These are phyloP conservation scores for Brachionus plicatilis DNA, from an alignment of 1,140 invertebrate genomes.

Conservation along the genomic window DNA sequence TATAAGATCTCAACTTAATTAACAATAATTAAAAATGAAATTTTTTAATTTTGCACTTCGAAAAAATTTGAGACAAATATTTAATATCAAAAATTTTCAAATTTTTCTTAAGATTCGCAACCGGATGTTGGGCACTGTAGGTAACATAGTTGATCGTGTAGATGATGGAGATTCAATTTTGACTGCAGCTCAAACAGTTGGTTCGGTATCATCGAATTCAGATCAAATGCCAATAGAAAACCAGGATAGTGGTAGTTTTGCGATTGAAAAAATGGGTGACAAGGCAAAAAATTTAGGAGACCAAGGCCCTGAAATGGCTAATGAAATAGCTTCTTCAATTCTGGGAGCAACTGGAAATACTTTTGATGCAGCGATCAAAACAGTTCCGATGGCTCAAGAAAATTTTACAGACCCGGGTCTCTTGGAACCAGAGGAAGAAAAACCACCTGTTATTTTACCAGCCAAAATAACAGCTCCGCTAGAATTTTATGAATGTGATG, in stretches of 20 bases:
- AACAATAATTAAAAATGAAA: no score
- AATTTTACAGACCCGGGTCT: not conserved
- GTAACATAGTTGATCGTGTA: not conserved
- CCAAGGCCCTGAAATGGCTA: not conserved
- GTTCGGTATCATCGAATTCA: slow-evolving; percentile 8
- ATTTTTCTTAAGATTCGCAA: not conserved
- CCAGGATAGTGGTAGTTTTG: slow-evolving; percentile 29
- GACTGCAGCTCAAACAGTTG: not conserved
- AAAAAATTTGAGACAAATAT: no score
- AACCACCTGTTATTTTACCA: not conserved
- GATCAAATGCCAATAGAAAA: slow-evolving; percentile 38
- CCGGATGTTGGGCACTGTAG: slow-evolving; percentile 21
- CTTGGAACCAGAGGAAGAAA: slow-evolving; percentile 25
- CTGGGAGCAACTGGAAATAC: slow-evolving; percentile 5
- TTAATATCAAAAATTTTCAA: not conserved
- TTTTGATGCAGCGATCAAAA: not conserved
- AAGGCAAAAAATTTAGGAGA: slow-evolving; percentile 7
- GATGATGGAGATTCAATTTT: slow-evolving; percentile 13
- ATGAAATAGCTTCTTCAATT: not conserved
- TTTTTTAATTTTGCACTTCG: no score
- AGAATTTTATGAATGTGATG: slow-evolving; percentile 35
- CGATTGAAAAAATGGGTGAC: slow-evolving; percentile 17
- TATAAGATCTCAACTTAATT: no score
- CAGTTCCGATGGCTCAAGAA: not conserved
- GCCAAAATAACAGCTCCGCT: slow-evolving; percentile 29